Conservation (phyloP, 1,140 invertebrate species). For the Heliconius nattereri region DNA sequence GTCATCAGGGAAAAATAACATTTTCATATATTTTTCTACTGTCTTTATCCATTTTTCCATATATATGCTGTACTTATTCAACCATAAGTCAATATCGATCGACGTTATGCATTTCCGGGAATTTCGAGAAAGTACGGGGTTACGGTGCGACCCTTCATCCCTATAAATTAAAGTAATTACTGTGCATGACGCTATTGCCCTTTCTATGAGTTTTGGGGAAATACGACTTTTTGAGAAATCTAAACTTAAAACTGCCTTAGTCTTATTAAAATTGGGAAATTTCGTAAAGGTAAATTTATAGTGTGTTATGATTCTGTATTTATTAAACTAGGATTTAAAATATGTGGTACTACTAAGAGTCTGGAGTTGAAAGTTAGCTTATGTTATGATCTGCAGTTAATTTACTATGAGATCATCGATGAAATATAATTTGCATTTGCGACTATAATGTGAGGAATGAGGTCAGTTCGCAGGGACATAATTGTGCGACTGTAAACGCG, state of each 20-base stretch:
- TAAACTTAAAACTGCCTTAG: neutral
- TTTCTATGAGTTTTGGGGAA: slow-evolving; percentile 5
- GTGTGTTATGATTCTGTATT: neutral
- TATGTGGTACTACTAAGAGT: no score
- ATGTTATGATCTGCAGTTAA: no score
- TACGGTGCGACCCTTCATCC: neutral
- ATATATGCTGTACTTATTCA: neutral
- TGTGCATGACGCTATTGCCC: neutral
- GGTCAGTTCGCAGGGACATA: no score
- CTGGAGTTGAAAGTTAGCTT: no score
- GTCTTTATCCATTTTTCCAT: neutral
- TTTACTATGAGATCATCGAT: no score
- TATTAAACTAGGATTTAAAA: no score
- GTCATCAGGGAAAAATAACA: no score
- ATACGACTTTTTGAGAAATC: neutral
- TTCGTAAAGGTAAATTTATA: neutral
- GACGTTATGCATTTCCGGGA: neutral
- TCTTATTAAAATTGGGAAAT: neutral
- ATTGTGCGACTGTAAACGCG: no score
- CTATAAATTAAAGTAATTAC: slow-evolving; percentile 5
- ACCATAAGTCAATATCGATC: neutral
- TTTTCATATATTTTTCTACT: neutral
- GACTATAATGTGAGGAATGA: no score
- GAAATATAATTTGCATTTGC: no score
- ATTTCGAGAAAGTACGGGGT: neutral